Percentiles rank a stretch among this genome's conserved stretches.
These are phyloP conservation scores for Cryptus viduatorius DNA, from an alignment of 2,888 invertebrate genomes.

Conservation along the genomic window DNA sequence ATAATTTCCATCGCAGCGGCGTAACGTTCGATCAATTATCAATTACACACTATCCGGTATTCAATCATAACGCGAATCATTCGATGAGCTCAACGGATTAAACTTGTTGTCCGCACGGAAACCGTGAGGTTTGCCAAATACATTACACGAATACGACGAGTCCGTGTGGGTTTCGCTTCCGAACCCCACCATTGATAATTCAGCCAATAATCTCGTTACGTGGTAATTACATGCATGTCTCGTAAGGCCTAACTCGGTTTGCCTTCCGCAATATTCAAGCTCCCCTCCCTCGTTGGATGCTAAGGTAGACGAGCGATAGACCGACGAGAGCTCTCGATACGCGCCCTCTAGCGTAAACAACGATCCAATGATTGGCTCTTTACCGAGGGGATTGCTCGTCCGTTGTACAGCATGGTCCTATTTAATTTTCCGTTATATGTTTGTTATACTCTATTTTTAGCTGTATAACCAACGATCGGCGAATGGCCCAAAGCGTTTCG, in stretches of 20 bases:
- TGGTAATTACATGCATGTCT: slow-evolving; percentile 50
- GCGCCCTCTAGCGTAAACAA: slow-evolving; percentile 1
- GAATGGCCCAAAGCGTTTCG: neutral
- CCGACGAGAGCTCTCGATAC: neutral
- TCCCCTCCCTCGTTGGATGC: neutral
- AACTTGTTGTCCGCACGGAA: slow-evolving; percentile 7
- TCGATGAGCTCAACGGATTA: neutral
- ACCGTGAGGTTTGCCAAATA: slow-evolving; percentile 6
- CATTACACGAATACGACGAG: neutral
- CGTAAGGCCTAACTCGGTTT: slow-evolving; percentile 47
- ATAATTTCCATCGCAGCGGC: neutral
- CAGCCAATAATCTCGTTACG: slow-evolving; percentile 57
- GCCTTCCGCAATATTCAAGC: slow-evolving; percentile 52
- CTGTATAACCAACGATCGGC: neutral
- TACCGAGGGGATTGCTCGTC: no score
- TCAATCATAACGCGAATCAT: slow-evolving; percentile 29
- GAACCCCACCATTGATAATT: slow-evolving; percentile 30
- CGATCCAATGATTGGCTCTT: neutral
- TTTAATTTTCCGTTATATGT: no score
- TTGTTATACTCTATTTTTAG: neutral
- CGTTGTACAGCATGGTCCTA: no score
- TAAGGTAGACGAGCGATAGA: slow-evolving; percentile 1
- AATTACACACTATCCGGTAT: neutral
- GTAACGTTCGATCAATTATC: neutral
- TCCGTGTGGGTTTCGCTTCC: neutral